A percentile compares a stretch with the other conserved stretches of the same genome.
Evolutionary conservation across 2,113 vertebrate genomes (phyloP).

Genomic region (Macrotis lagotis): DNA sequence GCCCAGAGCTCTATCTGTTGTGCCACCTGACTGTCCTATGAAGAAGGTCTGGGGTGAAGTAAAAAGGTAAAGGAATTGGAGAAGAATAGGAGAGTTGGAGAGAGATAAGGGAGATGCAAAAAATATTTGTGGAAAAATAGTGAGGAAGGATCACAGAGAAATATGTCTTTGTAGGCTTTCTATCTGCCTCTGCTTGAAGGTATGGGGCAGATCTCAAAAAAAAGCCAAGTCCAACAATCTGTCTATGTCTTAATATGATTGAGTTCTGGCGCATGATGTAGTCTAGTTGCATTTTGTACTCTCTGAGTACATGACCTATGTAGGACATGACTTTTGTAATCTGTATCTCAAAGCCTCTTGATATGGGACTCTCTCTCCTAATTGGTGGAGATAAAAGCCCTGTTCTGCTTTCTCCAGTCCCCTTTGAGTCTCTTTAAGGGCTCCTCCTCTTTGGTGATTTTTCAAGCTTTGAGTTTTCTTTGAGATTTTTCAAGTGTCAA

Average conservation of each 20-base stretch:
- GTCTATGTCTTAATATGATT: neutral
- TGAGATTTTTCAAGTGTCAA: neutral
- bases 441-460: neutral
- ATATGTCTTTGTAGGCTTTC: neutral
- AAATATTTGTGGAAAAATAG: neutral
- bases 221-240: neutral
- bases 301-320: too few species aligned
- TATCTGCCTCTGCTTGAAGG: neutral
- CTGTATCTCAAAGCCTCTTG: neutral
- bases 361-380: neutral
- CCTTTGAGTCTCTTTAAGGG: neutral
- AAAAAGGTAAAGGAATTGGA: neutral
- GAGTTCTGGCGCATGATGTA: neutral
- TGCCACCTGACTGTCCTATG: neutral
- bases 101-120: neutral
- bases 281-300: neutral
- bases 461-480: neutral
- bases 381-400: neutral
- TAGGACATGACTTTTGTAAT: too few species aligned
- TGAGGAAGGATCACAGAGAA: neutral
- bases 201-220: neutral
- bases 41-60: neutral
- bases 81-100: neutral
- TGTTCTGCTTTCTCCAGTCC: neutral
- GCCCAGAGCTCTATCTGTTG: neutral